phyloP scores from a whole-genome alignment of 2,888 invertebrate species.

The Heteromurus nitidus region DNA sequence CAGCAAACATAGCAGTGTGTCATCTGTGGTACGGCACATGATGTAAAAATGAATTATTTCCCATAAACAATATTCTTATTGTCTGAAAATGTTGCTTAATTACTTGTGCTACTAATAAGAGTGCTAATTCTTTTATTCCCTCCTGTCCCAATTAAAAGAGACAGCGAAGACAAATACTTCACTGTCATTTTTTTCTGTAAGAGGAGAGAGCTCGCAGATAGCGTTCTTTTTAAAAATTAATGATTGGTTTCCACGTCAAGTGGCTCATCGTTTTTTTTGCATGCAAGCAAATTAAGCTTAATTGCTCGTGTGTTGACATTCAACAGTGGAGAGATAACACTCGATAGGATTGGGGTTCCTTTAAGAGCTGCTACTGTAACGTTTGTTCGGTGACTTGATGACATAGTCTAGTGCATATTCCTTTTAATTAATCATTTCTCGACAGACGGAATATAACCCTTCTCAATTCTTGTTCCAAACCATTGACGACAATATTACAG shows the following conservation, averaged over 20 bases:
- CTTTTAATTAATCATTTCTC: neutral
- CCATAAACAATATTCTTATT: slow-evolving; percentile 33
- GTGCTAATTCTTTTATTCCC: slow-evolving; percentile 27
- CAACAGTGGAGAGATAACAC: neutral
- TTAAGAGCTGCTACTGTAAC: neutral
- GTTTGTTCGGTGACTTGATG: neutral
- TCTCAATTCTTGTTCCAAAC: neutral
- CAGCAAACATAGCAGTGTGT: no score
- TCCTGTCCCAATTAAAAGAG: slow-evolving; percentile 23
- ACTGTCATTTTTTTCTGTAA: neutral
- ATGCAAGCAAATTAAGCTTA: slow-evolving; percentile 62
- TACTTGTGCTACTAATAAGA: slow-evolving; percentile 28
- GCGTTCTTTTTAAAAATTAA: slow-evolving; percentile 2
- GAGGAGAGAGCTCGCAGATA: neutral
- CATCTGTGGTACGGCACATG: neutral
- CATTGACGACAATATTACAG: neutral
- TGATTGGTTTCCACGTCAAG: slow-evolving; percentile 23
- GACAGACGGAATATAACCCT: no score
- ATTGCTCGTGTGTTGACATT: slow-evolving; percentile 32
- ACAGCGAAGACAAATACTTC: neutral
- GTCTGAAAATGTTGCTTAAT: slow-evolving; percentile 37
- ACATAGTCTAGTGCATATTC: neutral
- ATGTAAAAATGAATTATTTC: slow-evolving; percentile 20
- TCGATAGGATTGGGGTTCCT: neutral
- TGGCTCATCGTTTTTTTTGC: slow-evolving; percentile 12